These are phyloP conservation scores for Muschampia plurimacula DNA, from an alignment of 2,888 invertebrate species.

Conservation along the genomic window DNA sequence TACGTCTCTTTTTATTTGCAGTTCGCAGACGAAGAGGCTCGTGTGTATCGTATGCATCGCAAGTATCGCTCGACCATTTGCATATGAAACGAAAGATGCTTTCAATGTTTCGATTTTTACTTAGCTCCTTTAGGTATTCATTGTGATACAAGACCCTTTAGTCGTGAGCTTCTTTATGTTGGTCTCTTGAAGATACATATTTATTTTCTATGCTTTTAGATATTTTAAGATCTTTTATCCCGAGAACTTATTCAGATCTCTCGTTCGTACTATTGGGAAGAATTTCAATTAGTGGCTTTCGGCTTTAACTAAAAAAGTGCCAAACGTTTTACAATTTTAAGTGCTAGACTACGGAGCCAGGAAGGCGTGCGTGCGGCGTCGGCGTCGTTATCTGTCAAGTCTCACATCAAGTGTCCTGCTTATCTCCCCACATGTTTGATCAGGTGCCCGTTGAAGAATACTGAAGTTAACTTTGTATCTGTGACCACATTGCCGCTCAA, in stretches of 20 bases:
- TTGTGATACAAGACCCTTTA: constrained; percentile 60
- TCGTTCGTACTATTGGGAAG: constrained; percentile 3
- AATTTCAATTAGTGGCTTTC: constrained; percentile 17
- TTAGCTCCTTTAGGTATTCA: constrained; percentile 57
- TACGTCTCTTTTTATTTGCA: background rate
- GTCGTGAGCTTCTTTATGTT: constrained; percentile 51
- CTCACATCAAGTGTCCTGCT: constrained; percentile 80
- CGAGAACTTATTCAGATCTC: constrained; percentile 22
- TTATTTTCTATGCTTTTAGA: constrained; percentile 23
- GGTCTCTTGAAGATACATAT: constrained; percentile 10
- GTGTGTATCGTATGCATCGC: constrained; percentile 59
- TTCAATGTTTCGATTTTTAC: constrained; percentile 74
- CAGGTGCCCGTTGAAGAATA: constrained; percentile 71
- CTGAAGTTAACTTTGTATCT: constrained; percentile 54
- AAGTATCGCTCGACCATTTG: constrained; percentile 65
- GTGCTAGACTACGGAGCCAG: constrained; percentile 60
- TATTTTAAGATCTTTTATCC: constrained; percentile 37
- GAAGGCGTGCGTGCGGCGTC: constrained; percentile 52
- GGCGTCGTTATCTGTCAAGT: constrained; percentile 70
- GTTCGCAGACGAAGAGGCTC: constrained; percentile 50
- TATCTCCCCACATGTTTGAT: constrained; percentile 82
- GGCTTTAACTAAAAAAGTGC: constrained; percentile 19
- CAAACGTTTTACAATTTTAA: constrained; percentile 50
- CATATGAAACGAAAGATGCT: constrained; percentile 74
- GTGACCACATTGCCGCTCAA: constrained; percentile 67